Base-by-base conservation (phyloP, 2,113 vertebrate genomes). In the Sterna hirundo region DNA sequence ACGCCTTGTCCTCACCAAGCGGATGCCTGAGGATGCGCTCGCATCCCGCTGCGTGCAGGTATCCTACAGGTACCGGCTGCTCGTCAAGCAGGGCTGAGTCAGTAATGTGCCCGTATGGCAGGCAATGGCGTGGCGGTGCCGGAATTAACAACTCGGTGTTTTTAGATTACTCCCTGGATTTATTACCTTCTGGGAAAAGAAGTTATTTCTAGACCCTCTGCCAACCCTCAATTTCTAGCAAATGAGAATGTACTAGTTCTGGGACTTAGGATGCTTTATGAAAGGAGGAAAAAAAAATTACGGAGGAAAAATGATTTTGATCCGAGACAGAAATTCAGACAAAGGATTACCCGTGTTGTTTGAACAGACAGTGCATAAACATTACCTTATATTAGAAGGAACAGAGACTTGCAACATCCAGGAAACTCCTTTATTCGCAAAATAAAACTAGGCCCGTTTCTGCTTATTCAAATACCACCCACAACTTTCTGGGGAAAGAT, bases 381-480 rank as follows among this genome's bases (percentile, higher is more conserved):
- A 83, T 90, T 88, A 86, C 94, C 96, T 87, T 90, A 9, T 74
- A 69, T 92, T 88, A 94, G 92, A 74, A 62, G 80, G 86, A 96
- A 85, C 74, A 93, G 93, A 89, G 91, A 85, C 94, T 86, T 42
- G 18, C 64, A 83, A 86, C 65, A 72, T 94, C 91, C 78, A 94
- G 89, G 86, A 97, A 97, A 96, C 88, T 93, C 95, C 83, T 97
- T 95, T 79, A 96, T 97, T 86, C 94, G 75, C 96, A 96, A 98
- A 97, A 98, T 96, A 96, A 98, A 96, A 96, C 82, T 62, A 75
- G 95, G 96, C 94, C 97, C 93, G 68, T 97, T 97, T 96, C 95
- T 98, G 93, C 96, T 97, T 98, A 98, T 97, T 98, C 97, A 97
- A 98, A 98, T 98, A 97, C 97, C 98, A 98, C 97, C 97, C 98